Evolutionary conservation across 2,888 invertebrate species (phyloP).

Genomic region (Drosophila yooni): DNA sequence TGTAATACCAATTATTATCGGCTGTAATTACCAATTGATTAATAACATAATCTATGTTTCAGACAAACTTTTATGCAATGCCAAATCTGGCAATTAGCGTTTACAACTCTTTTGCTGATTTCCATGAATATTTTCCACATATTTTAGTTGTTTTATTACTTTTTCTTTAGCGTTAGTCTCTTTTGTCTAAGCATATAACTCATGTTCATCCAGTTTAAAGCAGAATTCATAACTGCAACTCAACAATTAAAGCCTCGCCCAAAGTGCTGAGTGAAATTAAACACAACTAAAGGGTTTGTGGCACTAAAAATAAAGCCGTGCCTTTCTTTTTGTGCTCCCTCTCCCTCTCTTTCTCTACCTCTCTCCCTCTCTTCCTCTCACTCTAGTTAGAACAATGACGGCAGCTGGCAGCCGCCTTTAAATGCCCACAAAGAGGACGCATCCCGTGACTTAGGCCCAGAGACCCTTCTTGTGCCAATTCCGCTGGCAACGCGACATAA

Average conservation of each 20-base stretch:
- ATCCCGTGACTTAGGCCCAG: conserved; percentile 25
- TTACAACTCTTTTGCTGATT: neutral
- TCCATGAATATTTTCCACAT: neutral
- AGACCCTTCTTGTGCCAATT: conserved; percentile 11
- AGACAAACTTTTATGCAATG: neutral
- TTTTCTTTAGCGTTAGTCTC: neutral
- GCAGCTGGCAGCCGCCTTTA: conserved; percentile 46
- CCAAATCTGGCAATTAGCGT: neutral
- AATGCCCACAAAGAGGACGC: conserved; percentile 53
- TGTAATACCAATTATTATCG: neutral
- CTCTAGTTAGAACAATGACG: conserved; percentile 13
- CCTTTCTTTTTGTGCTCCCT: neutral
- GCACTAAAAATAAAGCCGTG: conserved; percentile 12
- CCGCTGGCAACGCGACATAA: conserved; percentile 37
- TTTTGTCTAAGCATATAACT: too few relatives aligned
- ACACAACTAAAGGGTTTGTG: conserved; percentile 6
- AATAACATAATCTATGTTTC: neutral
- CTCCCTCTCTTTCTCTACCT: neutral
- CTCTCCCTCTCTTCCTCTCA: neutral
- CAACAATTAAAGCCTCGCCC: conserved; percentile 8
- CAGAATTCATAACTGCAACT: neutral
- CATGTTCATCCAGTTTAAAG: neutral
- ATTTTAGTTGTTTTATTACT: neutral
- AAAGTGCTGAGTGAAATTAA: conserved; percentile 22
- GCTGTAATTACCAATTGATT: neutral